Evolutionary conservation across 2,888 invertebrate species (phyloP).

Genomic region (Desoria tigrina): DNA sequence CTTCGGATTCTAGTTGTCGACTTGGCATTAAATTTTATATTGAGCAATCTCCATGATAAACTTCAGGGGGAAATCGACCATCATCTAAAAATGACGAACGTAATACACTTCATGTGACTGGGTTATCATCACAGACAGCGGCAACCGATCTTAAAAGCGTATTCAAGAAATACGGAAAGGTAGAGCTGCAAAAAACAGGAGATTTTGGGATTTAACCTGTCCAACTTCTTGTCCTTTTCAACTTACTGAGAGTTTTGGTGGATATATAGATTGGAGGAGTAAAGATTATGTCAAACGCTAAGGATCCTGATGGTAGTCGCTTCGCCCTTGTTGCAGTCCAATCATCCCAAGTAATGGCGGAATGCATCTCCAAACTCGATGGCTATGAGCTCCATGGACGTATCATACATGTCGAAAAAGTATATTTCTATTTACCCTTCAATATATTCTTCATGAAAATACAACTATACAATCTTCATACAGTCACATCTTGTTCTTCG

Average conservation of each 20-base stretch:
- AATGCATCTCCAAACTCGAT: constrained; percentile 27
- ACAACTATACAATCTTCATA: no score
- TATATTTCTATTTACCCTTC: constrained; percentile 21
- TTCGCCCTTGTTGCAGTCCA: constrained; percentile 40
- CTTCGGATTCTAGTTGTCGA: background rate
- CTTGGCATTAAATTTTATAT: background rate
- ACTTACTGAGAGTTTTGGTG: constrained; percentile 17
- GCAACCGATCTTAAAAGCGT: constrained; percentile 39
- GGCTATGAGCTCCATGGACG: constrained; percentile 35
- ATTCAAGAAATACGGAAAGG: constrained; percentile 45
- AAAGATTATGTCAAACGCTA: constrained; percentile 43
- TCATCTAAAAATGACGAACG: constrained; percentile 27
- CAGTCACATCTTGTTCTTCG: no score
- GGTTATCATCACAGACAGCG: constrained; percentile 37
- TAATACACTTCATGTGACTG: constrained; percentile 37
- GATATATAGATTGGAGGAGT: constrained; percentile 41
- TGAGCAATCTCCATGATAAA: constrained; percentile 1
- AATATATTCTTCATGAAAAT: background rate
- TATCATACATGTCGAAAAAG: constrained; percentile 36
- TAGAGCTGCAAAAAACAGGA: constrained; percentile 12
- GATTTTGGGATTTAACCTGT: no score
- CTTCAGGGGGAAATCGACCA: background rate
- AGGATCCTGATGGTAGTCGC: constrained; percentile 38
- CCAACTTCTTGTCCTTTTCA: background rate
- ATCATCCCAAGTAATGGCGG: constrained; percentile 26